Evolutionary conservation across 1,140 invertebrate species (phyloP), one percentile per base, ranked within the genome.

Genomic region (Drosophila pseudoananassae): DNA sequence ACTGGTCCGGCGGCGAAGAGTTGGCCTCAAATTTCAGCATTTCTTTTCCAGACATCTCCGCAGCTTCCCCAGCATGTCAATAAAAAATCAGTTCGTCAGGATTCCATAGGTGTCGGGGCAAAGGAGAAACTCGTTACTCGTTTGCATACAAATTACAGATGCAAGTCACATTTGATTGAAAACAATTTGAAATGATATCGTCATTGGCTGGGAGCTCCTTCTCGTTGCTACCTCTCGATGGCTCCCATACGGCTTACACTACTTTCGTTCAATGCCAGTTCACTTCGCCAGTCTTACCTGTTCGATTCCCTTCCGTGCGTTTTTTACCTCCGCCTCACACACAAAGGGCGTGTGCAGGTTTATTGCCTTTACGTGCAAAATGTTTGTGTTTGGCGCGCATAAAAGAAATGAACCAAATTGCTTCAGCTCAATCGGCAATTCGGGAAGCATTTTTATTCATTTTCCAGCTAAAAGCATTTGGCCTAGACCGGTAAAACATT

Each of bases 161-260:
- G 82, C 81, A 85, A 85, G 81, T 85, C 81, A 81, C 81, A 85
- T 85, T 80, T 85, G 81, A 85, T 85, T 80, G 81, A 85, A 85
- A 85, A 85, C 81, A 85, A 85, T 85, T 85, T 85, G 77, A 85
- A 85, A 85, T 85, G 81, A 85, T 85, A 85, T 85, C 64, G 64
- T 79, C 57, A 60, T 60, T 73, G 61, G 63, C 47, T 27, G 36
- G 47, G 50, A 61, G 31, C 66, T 57, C 7, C 45, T 33, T 23
- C 20, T 20, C 43, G 46, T 31, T 23, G 17, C 40, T 12, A 23
- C 15, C 9, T 23, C 47, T 49, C 29, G 7, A 55, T 1, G 51
- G 25, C 53, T 29, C 60, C 36, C 53, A 38, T 38, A 40, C 29
- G 45, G 43, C 33, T 52, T 38, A 64, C 49, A 56, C 56, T 60